Evolutionary conservation across 2,113 vertebrate species (phyloP), one percentile per base, ranked within the genome.

Genomic region (Chaetops frenatus): DNA sequence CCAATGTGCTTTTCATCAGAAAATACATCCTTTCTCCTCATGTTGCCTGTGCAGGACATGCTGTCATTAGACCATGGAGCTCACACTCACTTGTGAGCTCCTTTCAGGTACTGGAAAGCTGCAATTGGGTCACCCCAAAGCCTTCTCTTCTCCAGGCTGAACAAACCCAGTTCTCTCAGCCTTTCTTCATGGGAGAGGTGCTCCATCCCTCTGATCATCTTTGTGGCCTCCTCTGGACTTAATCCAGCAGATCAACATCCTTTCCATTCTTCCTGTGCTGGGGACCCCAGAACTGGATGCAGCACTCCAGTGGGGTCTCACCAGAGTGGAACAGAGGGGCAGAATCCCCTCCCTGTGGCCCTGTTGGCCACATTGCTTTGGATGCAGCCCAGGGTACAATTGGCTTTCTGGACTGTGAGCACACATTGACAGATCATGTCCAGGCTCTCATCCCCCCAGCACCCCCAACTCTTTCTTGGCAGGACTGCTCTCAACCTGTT

Each of bases 391-490:
- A 64, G n/a, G 27, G 8, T n/a, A 25, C 0, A 5, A 22, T 1
- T 50, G 25, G 9, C 28, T 16, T 87, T 38, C 48, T 36, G 60
- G 31, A 42, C 24, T 44, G 38, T 9, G 31, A 42, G 29, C 24
- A 25, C 9, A 35, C 36, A 24, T 15, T 60, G 65, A 7, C 31
- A 27, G 15, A 28, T 42, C 36, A 15, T 15, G 31, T 35, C 24
- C n/a, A 42, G 15, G 31, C 20, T 29, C 25, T 60, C 45, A 61
- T 24, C 15, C 45, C 31, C 8, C 11, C 54, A 70, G 44, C 29
- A 58, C 2, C 7, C 15, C 11, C 15, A 42, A 6, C 24, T 15
- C 45, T 40, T 69, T 28, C 15, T n/a, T 0, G 0, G 20, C 24
- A 50, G 80, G 19, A 6, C 12, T 70, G 7, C 45, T 40, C 36